Evolutionary conservation across 2,113 vertebrate species (phyloP).

Genomic region (Octodon degus): DNA sequence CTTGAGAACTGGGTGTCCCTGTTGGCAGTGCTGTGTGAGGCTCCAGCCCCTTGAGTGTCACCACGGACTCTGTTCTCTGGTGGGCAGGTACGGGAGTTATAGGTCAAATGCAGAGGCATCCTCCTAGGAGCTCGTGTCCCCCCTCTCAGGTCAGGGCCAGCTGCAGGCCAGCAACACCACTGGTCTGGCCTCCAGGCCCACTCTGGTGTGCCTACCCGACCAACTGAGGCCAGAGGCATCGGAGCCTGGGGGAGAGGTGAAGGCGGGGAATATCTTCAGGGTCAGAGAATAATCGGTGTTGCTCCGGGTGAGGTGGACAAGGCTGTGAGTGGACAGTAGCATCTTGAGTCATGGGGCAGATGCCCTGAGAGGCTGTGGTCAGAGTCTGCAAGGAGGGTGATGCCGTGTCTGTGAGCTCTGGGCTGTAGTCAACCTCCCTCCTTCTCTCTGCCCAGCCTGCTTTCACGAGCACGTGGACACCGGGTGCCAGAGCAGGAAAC

Average conservation of each 20-base stretch:
- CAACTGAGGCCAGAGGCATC: no score
- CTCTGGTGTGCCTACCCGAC: accelerated
- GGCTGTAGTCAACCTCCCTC: no score
- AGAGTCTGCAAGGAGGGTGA: neutral
- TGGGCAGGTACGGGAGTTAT: neutral
- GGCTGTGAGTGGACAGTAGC: neutral
- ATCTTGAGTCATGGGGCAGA: neutral
- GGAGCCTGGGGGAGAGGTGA: neutral
- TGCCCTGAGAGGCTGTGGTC: neutral
- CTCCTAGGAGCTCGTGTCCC: accelerated
- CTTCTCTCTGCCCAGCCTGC: accelerated
- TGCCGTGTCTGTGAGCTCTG: neutral
- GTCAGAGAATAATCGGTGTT: no score
- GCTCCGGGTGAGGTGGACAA: neutral
- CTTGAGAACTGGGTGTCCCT: neutral
- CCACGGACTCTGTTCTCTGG: neutral
- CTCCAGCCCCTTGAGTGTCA: neutral
- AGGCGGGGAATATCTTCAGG: accelerated
- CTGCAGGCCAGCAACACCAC: no score
- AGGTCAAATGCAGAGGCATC: neutral
- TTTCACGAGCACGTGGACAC: accelerated
- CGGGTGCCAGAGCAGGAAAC: no score
- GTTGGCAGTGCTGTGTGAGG: neutral
- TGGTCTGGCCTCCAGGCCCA: no score
- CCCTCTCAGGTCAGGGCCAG: neutral